A percentile compares a stretch with the other conserved stretches of the same genome.
These are phyloP conservation scores for Dendroctonus valens DNA, from an alignment of 1,140 invertebrate genomes.

Conservation along the genomic window DNA sequence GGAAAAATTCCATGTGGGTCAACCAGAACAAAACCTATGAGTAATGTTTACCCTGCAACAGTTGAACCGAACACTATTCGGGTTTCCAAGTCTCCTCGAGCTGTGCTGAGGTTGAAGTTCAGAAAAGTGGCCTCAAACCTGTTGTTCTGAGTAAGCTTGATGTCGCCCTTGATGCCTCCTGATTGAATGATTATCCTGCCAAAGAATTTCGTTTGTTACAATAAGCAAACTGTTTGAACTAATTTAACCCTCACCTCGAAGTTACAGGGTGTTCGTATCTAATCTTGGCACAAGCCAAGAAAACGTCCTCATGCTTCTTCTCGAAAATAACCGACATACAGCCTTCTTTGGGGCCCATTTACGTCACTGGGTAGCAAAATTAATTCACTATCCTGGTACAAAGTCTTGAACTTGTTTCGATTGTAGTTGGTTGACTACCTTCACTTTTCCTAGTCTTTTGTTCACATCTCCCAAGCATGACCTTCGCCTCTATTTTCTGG, in stretches of 20 bases:
- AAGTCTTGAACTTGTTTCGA: conserved; percentile 55
- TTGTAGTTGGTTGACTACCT: conserved; percentile 63
- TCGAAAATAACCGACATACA: conserved; percentile 87
- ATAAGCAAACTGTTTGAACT: conserved; percentile 6
- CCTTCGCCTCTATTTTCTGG: conserved; percentile 69
- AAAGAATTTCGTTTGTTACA: not conserved
- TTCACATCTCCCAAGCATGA: conserved; percentile 80
- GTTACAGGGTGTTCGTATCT: conserved; percentile 62
- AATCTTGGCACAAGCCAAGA: conserved; percentile 82
- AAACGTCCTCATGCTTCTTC: conserved; percentile 71
- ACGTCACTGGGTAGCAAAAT: conserved; percentile 66
- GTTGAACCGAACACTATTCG: conserved; percentile 62
- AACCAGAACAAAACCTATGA: not conserved
- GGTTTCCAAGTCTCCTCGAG: conserved; percentile 61
- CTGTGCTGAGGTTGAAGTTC: conserved; percentile 68
- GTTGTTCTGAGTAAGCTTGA: conserved; percentile 78
- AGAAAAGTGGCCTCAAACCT: conserved; percentile 82
- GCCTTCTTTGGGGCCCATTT: conserved; percentile 66
- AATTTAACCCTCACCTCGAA: conserved; percentile 61
- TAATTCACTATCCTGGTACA: conserved; percentile 66
- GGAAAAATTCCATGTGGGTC: not conserved
- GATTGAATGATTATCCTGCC: conserved; percentile 71
- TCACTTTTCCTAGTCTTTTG: conserved; percentile 70
- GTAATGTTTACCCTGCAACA: conserved; percentile 51
- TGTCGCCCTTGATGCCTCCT: conserved; percentile 76